A percentile compares a stretch with the other conserved stretches of the same genome.
Evolutionary conservation across 2,888 invertebrate species (phyloP).

Genomic region (Sminthurinus aureus): DNA sequence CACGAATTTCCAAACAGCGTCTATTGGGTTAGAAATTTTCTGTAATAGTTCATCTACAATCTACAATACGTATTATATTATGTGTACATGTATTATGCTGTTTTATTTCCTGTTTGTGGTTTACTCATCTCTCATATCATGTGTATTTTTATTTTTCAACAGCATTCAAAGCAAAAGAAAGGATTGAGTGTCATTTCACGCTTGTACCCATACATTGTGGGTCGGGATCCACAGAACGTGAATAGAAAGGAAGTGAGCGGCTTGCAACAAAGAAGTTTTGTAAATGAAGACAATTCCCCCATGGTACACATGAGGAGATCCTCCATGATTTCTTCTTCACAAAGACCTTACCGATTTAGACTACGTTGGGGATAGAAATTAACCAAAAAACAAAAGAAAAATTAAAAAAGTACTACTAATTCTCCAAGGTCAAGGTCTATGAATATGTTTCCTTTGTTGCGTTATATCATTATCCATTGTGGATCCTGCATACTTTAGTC

Average conservation of each 20-base stretch:
- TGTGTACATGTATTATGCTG: too few relatives aligned
- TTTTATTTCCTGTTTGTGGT: too few relatives aligned
- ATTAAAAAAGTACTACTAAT: background rate
- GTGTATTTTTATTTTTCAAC: background rate
- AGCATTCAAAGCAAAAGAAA: constrained; percentile 7
- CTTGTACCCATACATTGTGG: background rate
- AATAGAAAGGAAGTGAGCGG: background rate
- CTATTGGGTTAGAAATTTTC: too few relatives aligned
- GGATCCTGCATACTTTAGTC: too few relatives aligned
- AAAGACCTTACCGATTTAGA: constrained; percentile 21
- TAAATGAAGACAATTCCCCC: constrained; percentile 15
- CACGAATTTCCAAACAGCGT: too few relatives aligned
- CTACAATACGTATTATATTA: too few relatives aligned
- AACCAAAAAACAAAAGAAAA: too few relatives aligned
- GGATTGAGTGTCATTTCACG: constrained; percentile 33
- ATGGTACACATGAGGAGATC: constrained; percentile 17
- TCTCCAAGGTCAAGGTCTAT: background rate
- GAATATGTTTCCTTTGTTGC: background rate
- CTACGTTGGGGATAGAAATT: constrained; percentile 32
- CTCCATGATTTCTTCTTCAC: background rate
- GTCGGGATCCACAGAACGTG: background rate
- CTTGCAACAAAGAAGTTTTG: constrained; percentile 20
- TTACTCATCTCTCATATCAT: background rate
- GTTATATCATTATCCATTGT: background rate
- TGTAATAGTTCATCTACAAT: too few relatives aligned